These are phyloP conservation scores for Micromussa lordhowensis DNA, from an alignment of 92 coral and sea anemone species.

Conservation along the genomic window DNA sequence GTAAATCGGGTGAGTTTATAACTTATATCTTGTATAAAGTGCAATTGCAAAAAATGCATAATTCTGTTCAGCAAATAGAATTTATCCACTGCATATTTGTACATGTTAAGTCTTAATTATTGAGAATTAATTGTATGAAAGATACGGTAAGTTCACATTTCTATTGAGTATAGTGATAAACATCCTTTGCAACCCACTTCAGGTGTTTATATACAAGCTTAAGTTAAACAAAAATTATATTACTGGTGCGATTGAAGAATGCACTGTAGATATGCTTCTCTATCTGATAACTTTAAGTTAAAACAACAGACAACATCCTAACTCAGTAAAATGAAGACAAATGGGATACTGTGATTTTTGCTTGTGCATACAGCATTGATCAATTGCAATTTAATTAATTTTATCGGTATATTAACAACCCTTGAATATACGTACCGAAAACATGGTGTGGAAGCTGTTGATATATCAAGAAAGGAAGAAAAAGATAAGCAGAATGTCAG, in stretches of 20 bases:
- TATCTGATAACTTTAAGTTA: background rate
- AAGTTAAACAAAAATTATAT: too few relatives aligned
- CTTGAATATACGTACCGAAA: conserved; percentile 82
- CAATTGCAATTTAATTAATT: background rate
- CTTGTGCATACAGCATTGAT: background rate
- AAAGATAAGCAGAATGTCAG: background rate
- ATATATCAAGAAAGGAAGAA: background rate
- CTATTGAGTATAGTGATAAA: too few relatives aligned
- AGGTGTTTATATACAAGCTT: too few relatives aligned
- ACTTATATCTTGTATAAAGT: background rate
- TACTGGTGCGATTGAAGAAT: too few relatives aligned
- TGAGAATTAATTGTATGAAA: too few relatives aligned
- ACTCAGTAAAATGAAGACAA: background rate
- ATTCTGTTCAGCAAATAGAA: background rate
- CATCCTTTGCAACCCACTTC: too few relatives aligned
- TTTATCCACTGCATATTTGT: background rate
- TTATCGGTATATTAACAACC: background rate
- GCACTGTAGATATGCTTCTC: too few relatives aligned
- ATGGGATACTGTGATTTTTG: background rate
- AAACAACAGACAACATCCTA: background rate
- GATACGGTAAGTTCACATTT: too few relatives aligned
- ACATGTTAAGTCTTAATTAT: too few relatives aligned
- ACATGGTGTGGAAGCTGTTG: conserved; percentile 96
- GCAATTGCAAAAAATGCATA: background rate
- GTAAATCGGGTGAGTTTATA: too few relatives aligned